Evolutionary conservation across 2,888 invertebrate genomes (phyloP), one percentile per base, ranked within the genome.

Genomic region (Beris chalybata): DNA sequence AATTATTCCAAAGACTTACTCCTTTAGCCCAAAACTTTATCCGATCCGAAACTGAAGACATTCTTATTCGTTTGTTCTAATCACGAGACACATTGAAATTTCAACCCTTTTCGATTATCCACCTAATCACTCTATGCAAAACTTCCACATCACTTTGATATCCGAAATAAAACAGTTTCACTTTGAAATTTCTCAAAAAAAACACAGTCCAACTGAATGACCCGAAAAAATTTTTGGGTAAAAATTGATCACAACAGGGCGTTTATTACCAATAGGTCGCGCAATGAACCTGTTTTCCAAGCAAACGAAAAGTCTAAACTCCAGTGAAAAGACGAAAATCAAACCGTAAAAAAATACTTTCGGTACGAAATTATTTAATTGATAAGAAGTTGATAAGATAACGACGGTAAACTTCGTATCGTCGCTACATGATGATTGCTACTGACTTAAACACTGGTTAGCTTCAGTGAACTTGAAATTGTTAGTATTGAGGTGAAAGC

Each of bases 11-110:
- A 7, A 7, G 3, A 74, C 75, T 77, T 76, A 80, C 80, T 81
- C 78, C 78, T 74, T 78, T 76, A 54, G 74, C 74, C 80, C 80
- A 81, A 65, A 79, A 73, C 74, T 78, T 80, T 67, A 81, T 77
- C 73, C 77, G 80, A 71, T 80, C 80, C 74, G 78, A 79, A 69
- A 80, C 77, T 50, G 80, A 81, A 70, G 79, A 76, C 80, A 80
- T 81, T 66, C 69, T 47, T 12, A 7, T 12, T 43, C 15, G 13
- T n/a, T n/a, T 9, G 7, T 45, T 45, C 38, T 47, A 58, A 58
- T 45, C 48, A 50, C 38, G 15, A 44, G 52, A 61, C 52, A 50
- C 38, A 38, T 38, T 38, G 15, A n/a, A 38, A 61, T 38, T 38
- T 22, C 3, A 52, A 11, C 59, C 30, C 61, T 59, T 59, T 53